Evolutionary conservation across 1,140 invertebrate species (phyloP), one percentile per base, ranked within the genome.

Genomic region (Zaprionus nigranus): DNA sequence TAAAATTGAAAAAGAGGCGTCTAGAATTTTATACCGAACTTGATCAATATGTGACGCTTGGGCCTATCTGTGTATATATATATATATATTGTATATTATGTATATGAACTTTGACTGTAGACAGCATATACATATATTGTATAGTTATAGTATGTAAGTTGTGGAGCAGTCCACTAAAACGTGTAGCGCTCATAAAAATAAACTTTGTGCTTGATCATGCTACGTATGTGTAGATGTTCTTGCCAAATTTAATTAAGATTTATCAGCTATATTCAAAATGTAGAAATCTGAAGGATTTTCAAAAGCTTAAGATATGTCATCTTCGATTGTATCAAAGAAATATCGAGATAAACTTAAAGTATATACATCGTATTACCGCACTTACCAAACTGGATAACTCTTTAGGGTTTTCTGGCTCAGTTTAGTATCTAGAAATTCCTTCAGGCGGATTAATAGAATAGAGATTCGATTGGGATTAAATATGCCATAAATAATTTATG

Each of bases 151-250:
- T 22, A 49, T 49, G 17, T 22, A 51, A 22, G 7, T 51, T 51
- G 9, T 46, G 40, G 40, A 46, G n/a, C 40, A 17, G 40, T 46
- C 15, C 40, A 51, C 20, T 51, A 51, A 51, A 51, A 51, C 46
- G 46, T 51, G 22, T 24, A 24, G 22, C 46, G 46, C 20, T 22
- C 46, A 51, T 51, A 51, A 51, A 51, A 51, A 51, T 51, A 51
- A 51, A 51, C 46, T 51, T 51, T 51, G 46, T 51, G 46, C 46
- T 51, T 51, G 46, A 51, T 51, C 46, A 51, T 51, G 46, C 46
- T 51, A 24, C 46, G 40, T 40, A 46, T 17, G 15, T 51, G 22
- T 51, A 34, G 30, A 51, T 51, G 22, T 51, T 51, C 46, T 22
- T 51, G 46, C 46, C 46, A 51, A 51, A 24, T 24, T 51, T 24